Percentiles rank a stretch among this genome's conserved stretches.
phyloP scores from a whole-genome alignment of 2,113 vertebrate species.

The Ictalurus punctatus region DNA sequence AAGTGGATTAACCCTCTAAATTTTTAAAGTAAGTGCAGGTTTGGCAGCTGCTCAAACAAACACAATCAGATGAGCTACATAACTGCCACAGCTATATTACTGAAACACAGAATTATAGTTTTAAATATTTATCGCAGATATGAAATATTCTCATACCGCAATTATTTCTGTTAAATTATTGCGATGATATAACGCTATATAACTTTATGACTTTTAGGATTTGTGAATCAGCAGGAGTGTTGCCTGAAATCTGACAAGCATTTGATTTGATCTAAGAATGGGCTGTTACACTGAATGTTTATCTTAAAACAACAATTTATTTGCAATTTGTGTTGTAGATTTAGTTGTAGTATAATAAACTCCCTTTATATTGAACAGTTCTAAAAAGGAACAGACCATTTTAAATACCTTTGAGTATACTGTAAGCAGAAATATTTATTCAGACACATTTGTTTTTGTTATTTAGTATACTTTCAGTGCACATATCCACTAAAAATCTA shows the following conservation, averaged over 20 bases:
- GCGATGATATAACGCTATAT: background rate
- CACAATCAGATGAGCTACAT: background rate
- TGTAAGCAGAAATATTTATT: background rate
- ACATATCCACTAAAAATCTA: background rate
- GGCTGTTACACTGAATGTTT: background rate
- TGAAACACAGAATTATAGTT: background rate
- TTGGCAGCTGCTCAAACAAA: background rate
- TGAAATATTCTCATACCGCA: background rate
- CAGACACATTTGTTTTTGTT: background rate
- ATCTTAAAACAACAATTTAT: background rate
- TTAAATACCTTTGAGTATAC: background rate
- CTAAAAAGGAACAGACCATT: background rate
- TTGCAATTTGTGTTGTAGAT: background rate
- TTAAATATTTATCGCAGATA: background rate
- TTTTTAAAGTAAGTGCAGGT: background rate
- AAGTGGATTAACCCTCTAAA: background rate
- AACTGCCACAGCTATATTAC: background rate
- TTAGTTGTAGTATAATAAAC: background rate
- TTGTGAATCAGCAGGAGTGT: background rate
- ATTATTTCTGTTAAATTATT: background rate
- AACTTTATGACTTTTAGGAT: background rate
- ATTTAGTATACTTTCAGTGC: background rate
- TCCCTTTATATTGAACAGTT: background rate
- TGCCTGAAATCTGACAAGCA: background rate
- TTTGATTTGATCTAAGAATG: background rate